Evolutionary conservation across 1,140 invertebrate species (phyloP).

Genomic region (Drosophila murphyi): DNA sequence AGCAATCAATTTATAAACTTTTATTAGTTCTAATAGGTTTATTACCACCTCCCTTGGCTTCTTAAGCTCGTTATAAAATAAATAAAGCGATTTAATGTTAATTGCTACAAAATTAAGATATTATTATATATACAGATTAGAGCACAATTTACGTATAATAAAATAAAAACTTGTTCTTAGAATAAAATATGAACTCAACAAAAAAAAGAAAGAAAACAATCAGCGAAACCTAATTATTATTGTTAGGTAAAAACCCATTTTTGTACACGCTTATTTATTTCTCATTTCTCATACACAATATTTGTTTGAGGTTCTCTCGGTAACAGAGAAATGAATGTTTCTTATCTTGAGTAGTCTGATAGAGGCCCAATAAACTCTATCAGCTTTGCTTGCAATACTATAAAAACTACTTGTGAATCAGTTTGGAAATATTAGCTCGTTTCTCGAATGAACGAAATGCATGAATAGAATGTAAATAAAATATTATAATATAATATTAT

Average conservation of each 20-base stretch:
- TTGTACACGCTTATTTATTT: background rate
- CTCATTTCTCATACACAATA: background rate
- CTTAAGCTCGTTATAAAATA: no score
- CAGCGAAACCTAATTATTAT: background rate
- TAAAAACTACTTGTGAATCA: constrained; percentile 1
- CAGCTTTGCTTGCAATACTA: background rate
- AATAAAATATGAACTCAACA: background rate
- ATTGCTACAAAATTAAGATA: no score
- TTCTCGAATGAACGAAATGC: background rate
- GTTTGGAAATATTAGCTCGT: background rate
- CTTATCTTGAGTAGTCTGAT: constrained; percentile 4
- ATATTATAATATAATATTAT: background rate
- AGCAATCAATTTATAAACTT: no score
- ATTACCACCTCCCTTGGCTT: no score
- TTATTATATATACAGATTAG: no score
- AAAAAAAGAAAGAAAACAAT: background rate
- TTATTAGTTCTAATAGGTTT: no score
- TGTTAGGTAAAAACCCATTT: background rate
- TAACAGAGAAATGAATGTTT: background rate
- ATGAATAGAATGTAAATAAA: background rate
- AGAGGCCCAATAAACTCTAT: background rate
- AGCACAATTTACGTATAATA: no score
- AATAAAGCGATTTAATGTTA: no score
- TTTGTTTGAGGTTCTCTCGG: background rate
- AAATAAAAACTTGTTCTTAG: background rate